Evolutionary conservation across 2,113 vertebrate genomes (phyloP).

Genomic region (Isichthys henryi): DNA sequence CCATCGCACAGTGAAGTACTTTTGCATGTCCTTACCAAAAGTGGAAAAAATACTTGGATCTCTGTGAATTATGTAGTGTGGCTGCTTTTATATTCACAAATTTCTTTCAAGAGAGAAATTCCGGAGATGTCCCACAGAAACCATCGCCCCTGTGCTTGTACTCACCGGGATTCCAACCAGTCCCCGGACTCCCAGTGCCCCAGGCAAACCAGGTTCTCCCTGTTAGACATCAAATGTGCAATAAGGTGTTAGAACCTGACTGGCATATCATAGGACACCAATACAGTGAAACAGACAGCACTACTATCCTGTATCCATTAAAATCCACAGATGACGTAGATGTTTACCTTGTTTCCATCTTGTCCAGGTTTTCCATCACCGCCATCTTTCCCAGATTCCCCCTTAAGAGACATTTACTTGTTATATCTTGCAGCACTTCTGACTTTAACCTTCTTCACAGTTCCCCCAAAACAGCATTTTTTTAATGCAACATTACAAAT

Average conservation of each 20-base stretch:
- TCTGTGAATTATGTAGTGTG: background rate
- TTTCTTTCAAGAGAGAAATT: background rate
- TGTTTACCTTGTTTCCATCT: slow-evolving; percentile 56
- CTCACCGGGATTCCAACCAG: slow-evolving; percentile 68
- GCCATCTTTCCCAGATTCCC: slow-evolving; percentile 52
- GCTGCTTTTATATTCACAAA: background rate
- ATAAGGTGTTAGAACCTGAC: background rate
- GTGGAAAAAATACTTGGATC: background rate
- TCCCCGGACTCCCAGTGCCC: slow-evolving; percentile 56
- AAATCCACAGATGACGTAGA: background rate
- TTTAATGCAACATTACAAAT: background rate
- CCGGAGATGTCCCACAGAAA: background rate
- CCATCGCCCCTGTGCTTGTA: slow-evolving; percentile 7
- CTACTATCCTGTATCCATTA: background rate
- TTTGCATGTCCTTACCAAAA: background rate
- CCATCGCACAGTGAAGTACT: background rate
- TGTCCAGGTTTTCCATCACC: slow-evolving; percentile 52
- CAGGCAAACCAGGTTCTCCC: slow-evolving; percentile 59
- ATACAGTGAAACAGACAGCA: background rate
- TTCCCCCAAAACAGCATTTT: background rate
- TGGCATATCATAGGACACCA: background rate
- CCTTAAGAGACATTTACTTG: slow-evolving; percentile 42
- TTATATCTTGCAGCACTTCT: background rate
- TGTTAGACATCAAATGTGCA: slow-evolving; percentile 29
- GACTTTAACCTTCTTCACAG: background rate